Evolutionary conservation across 2,797 vertebrate species (phyloP).

Genomic region (Danio tinwini): DNA sequence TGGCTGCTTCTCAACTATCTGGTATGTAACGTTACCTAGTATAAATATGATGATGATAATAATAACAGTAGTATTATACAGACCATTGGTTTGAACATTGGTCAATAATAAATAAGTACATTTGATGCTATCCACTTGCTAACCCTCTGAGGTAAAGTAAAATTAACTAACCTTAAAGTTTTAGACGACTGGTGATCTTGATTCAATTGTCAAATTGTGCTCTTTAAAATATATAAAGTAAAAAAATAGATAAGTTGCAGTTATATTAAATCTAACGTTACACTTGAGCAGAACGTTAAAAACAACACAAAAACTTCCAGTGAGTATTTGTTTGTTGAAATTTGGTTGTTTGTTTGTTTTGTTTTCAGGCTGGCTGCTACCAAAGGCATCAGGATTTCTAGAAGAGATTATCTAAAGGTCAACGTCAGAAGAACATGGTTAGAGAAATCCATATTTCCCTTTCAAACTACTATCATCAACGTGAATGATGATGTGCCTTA

Average conservation of each 20-base stretch:
- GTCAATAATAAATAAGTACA: neutral
- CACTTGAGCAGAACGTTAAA: neutral
- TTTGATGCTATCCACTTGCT: neutral
- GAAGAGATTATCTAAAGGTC: constrained; percentile 84
- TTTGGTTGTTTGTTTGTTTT: constrained; percentile 31
- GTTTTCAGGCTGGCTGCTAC: constrained; percentile 83
- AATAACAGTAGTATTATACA: neutral
- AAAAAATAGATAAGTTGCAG: neutral
- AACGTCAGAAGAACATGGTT: constrained; percentile 84
- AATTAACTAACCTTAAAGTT: neutral
- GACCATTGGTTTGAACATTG: too few species aligned
- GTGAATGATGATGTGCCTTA: neutral
- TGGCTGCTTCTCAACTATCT: constrained; percentile 86
- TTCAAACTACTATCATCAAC: neutral
- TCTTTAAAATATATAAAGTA: neutral
- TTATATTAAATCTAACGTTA: neutral
- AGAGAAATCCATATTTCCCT: constrained; percentile 35
- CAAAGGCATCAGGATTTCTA: constrained; percentile 76
- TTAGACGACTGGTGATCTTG: neutral
- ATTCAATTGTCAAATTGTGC: neutral
- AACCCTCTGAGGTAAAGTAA: neutral
- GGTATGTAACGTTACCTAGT: constrained; percentile 70
- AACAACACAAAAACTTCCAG: neutral
- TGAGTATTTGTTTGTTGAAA: constrained; percentile 9
- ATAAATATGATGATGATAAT: neutral